phyloP scores from a whole-genome alignment of 2,113 vertebrate genomes.

The Lepisosteus oculatus region DNA sequence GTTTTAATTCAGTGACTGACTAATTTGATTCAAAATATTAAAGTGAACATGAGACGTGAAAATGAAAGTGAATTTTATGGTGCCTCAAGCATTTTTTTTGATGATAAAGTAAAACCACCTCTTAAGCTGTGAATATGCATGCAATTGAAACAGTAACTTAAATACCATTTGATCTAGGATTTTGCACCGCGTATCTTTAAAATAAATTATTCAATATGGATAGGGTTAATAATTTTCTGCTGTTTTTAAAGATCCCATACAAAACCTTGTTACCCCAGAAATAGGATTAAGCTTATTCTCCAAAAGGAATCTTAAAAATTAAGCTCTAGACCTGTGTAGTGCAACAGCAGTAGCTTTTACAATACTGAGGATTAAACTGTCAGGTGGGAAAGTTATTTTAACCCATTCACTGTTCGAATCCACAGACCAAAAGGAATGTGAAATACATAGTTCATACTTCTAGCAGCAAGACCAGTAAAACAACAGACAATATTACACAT shows the following conservation, averaged over 20 bases:
- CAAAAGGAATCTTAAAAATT: background rate
- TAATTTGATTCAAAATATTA: conserved; percentile 7
- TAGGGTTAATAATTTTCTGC: background rate
- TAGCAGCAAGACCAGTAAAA: background rate
- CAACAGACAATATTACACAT: background rate
- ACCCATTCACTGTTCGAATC: conserved; percentile 7
- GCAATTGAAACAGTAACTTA: background rate
- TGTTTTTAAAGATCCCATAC: background rate
- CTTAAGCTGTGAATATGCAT: conserved; percentile 5
- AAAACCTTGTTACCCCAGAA: background rate
- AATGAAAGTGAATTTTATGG: conserved; percentile 1
- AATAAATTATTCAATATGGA: background rate
- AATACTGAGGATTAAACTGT: conserved; percentile 20
- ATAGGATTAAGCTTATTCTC: background rate
- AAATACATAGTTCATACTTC: conserved; percentile 31
- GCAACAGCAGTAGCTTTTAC: background rate
- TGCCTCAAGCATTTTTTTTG: background rate
- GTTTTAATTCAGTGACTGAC: conserved; percentile 6
- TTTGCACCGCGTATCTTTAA: background rate
- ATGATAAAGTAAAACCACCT: conserved; percentile 12
- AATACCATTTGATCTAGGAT: background rate
- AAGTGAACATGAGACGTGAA: conserved; percentile 5
- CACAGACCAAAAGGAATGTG: too few relatives aligned
- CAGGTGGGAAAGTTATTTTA: conserved; percentile 56
- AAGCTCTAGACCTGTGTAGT: background rate